Conservation (phyloP, 2,113 vertebrate species). For the Halcyon malimbica region DNA sequence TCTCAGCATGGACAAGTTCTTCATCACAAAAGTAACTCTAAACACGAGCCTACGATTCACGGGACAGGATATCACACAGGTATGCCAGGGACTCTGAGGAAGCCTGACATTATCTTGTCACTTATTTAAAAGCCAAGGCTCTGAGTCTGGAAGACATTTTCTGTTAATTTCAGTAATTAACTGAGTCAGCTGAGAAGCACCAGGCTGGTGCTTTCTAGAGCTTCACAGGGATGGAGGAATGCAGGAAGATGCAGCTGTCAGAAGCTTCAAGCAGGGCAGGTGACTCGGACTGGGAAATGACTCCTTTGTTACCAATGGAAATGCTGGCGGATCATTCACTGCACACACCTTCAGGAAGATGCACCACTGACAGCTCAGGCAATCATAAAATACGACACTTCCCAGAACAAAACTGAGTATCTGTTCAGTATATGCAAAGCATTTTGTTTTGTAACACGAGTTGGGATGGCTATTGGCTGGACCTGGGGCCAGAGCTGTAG, state of each 20-base stretch:
- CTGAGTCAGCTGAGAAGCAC: constrained; percentile 39
- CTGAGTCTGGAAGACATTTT: not conserved
- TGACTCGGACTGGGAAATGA: not conserved
- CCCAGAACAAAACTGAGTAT: not conserved
- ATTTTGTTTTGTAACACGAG: accelerated
- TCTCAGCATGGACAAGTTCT: not conserved
- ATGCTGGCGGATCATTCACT: not conserved
- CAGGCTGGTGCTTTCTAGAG: not conserved
- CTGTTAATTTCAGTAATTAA: constrained; percentile 41
- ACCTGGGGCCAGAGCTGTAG: accelerated
- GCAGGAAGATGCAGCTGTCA: not conserved
- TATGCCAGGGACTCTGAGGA: not conserved
- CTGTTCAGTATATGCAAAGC: accelerated
- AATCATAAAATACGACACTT: accelerated
- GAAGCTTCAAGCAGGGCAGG: not conserved
- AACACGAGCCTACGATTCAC: accelerated
- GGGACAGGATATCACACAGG: accelerated
- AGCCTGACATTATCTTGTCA: not conserved
- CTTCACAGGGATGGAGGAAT: not conserved
- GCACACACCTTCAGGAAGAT: not conserved
- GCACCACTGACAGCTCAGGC: not conserved
- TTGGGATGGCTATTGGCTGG: accelerated
- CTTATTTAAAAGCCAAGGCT: not conserved
- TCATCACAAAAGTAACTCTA: not conserved
- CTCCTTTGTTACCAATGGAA: not conserved